Percentiles rank a stretch among this genome's conserved stretches.
phyloP scores from a whole-genome alignment of 2,797 vertebrate species.

The Sylvilagus floridanus region DNA sequence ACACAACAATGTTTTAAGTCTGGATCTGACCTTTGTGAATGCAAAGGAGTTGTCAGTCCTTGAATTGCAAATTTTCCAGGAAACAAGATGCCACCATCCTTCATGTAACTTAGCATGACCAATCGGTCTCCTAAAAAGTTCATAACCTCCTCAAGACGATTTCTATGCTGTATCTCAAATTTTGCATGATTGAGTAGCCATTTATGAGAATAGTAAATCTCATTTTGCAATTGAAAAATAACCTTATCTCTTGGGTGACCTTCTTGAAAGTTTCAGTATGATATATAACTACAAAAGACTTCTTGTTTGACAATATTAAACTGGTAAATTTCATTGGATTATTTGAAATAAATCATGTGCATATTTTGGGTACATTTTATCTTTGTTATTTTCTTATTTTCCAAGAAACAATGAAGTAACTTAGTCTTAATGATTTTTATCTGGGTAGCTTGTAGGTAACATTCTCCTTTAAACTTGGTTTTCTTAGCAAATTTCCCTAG shows the following conservation, averaged over 20 bases:
- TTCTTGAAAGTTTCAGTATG: background rate
- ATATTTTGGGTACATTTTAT: background rate
- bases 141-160: slow-evolving; percentile 5
- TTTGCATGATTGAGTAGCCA: background rate
- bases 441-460: background rate
- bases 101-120: slow-evolving; percentile 26
- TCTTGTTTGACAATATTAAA: slow-evolving; percentile 38
- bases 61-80: slow-evolving; percentile 33
- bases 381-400: background rate
- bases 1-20: background rate
- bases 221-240: slow-evolving; percentile 54
- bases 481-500: background rate
- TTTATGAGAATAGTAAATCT: slow-evolving; percentile 44
- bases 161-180: background rate
- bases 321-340: background rate
- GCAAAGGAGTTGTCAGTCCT: slow-evolving; percentile 5
- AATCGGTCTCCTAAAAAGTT: background rate
- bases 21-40: slow-evolving; percentile 40
- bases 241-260: background rate
- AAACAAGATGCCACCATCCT: background rate
- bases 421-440: slow-evolving; percentile 1
- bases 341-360: background rate
- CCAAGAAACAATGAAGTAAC: background rate
- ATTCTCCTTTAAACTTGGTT: background rate
- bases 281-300: background rate